phyloP scores from a whole-genome alignment of 2,113 vertebrate genomes.

The Centrocercus urophasianus region DNA sequence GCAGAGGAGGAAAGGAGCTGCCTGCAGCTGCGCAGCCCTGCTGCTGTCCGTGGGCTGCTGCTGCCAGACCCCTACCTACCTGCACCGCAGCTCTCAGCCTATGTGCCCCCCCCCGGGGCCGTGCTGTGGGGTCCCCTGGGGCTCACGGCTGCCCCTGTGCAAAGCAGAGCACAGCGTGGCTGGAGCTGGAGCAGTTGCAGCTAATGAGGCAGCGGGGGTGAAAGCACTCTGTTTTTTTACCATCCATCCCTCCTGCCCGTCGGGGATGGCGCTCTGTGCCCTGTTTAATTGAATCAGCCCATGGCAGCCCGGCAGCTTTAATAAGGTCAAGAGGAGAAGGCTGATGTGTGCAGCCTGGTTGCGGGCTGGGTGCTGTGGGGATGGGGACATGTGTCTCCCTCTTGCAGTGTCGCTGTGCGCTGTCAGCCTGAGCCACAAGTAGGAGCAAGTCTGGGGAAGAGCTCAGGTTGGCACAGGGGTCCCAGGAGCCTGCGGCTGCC shows the following conservation, averaged over 20 bases:
- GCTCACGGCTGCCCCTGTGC: not conserved
- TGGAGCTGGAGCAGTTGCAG: not conserved
- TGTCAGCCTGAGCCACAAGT: not conserved
- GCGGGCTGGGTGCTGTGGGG: not conserved
- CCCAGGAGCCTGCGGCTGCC: not conserved
- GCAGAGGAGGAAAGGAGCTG: not conserved
- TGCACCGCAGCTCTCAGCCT: not conserved
- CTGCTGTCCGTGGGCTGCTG: accelerated
- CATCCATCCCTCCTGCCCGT: not conserved
- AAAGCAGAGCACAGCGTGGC: accelerated
- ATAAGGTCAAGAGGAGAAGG: not conserved
- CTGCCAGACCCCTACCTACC: not conserved
- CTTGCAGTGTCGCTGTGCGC: accelerated
- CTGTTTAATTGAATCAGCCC: not conserved
- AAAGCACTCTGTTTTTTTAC: not conserved
- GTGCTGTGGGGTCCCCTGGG: not conserved
- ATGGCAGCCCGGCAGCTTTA: not conserved
- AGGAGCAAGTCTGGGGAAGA: not conserved
- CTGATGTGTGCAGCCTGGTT: not conserved
- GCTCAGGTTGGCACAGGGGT: not conserved
- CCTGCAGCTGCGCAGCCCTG: not conserved
- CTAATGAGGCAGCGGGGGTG: accelerated
- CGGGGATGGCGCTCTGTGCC: not conserved
- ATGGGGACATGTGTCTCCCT: not conserved
- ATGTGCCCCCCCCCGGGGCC: accelerated